phyloP scores from a whole-genome alignment of 2,888 invertebrate species.

The Zaprionus lineosus region DNA sequence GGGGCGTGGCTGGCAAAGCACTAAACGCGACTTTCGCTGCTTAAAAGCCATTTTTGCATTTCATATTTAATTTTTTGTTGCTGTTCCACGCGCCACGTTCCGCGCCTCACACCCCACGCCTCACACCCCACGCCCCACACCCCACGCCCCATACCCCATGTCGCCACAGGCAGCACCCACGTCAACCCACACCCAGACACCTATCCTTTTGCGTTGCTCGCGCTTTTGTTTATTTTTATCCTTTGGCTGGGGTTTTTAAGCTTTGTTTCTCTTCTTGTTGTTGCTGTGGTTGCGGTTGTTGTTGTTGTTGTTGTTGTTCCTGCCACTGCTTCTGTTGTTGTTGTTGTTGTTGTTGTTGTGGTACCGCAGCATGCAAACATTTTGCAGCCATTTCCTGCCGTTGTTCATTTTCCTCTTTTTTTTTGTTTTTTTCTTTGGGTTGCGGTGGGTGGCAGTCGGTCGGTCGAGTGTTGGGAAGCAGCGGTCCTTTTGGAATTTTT shows the following conservation, averaged over 20 bases:
- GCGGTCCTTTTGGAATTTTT: not conserved
- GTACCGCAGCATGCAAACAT: slow-evolving; percentile 72
- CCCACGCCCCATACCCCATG: not conserved
- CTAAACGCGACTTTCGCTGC: slow-evolving; percentile 71
- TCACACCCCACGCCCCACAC: not conserved
- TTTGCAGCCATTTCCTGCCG: slow-evolving; percentile 57
- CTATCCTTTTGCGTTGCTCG: slow-evolving; percentile 35
- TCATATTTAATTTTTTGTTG: slow-evolving; percentile 69
- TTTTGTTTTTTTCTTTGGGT: not conserved
- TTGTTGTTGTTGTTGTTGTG: slow-evolving; percentile 37
- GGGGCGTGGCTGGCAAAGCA: slow-evolving; percentile 1
- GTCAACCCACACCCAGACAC: no score
- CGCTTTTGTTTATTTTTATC: slow-evolving; percentile 67
- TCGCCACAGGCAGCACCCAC: no score
- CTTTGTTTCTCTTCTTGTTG: slow-evolving; percentile 6
- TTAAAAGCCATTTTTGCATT: slow-evolving; percentile 77
- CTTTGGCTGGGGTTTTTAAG: slow-evolving; percentile 49
- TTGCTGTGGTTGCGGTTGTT: slow-evolving; percentile 29
- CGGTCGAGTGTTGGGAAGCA: not conserved
- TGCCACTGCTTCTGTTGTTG: slow-evolving; percentile 2
- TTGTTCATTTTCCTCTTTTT: slow-evolving; percentile 8
- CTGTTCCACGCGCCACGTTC: not conserved
- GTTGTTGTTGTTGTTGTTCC: slow-evolving; percentile 30
- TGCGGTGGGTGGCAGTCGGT: not conserved
- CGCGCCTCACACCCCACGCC: not conserved